A percentile compares a stretch with the other conserved stretches of the same genome.
Evolutionary conservation across 2,797 vertebrate genomes (phyloP).

Genomic region (Orientallactaga sibirica): DNA sequence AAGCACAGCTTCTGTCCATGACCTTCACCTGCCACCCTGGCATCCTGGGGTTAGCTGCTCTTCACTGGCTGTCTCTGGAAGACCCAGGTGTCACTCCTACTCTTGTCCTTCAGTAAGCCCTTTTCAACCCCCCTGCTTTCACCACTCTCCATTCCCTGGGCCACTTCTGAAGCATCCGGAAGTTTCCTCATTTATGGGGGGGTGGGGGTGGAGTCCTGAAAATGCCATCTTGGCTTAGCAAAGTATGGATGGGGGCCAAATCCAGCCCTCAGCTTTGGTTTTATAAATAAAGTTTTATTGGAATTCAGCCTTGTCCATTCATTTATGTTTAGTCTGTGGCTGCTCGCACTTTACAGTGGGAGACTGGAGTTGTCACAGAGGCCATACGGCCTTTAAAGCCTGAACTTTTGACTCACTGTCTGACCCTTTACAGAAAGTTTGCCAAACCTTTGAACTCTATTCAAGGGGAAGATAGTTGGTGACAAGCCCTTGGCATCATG

Average conservation of each 20-base stretch:
- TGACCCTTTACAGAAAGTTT: slow-evolving; percentile 21
- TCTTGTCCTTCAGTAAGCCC: background rate
- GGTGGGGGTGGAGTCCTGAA: background rate
- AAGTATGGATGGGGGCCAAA: background rate
- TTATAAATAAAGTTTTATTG: slow-evolving; percentile 72
- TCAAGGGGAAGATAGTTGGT: background rate
- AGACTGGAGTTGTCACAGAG: background rate
- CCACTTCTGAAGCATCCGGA: background rate
- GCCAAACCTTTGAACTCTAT: slow-evolving; percentile 11
- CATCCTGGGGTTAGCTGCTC: background rate
- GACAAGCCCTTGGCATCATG: background rate
- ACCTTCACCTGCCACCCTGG: background rate
- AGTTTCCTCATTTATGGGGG: background rate
- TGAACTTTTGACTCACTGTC: background rate
- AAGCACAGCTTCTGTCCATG: accelerated
- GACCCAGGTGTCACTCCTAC: background rate
- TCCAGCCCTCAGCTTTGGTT: background rate
- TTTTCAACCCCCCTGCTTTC: background rate
- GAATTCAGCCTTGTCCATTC: background rate
- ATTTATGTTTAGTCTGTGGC: background rate
- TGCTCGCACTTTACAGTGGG: background rate
- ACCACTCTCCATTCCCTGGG: background rate
- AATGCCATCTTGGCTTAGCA: background rate
- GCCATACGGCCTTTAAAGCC: background rate
- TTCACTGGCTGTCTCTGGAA: background rate